Evolutionary conservation across 2,113 vertebrate genomes (phyloP).

Genomic region (Gambusia affinis): DNA sequence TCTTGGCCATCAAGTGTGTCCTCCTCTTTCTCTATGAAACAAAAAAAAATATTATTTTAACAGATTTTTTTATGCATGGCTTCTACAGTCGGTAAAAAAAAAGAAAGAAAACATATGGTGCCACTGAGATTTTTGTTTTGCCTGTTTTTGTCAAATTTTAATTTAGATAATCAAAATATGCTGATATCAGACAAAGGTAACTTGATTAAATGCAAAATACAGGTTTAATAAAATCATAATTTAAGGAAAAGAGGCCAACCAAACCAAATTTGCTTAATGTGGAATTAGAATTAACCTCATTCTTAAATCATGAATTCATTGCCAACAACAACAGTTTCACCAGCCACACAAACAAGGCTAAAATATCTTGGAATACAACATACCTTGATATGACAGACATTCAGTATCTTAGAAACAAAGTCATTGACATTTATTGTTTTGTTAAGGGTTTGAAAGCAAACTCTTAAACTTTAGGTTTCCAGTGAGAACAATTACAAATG

Average conservation of each 20-base stretch:
- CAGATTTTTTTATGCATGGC: not conserved
- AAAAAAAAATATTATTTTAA: conserved; percentile 7
- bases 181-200: not conserved
- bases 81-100: not conserved
- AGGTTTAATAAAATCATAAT: not conserved
- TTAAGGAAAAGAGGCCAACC: not conserved
- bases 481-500: too few species aligned
- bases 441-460: too few species aligned
- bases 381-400: too few species aligned
- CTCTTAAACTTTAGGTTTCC: too few species aligned
- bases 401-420: too few species aligned
- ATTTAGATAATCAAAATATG: not conserved
- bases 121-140: too few species aligned
- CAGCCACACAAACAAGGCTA: too few species aligned
- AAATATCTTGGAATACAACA: too few species aligned
- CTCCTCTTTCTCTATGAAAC: conserved; percentile 11
- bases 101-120: too few species aligned
- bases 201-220: not conserved
- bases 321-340: too few species aligned
- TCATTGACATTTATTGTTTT: too few species aligned
- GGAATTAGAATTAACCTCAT: not conserved
- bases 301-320: not conserved
- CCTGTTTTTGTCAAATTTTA: not conserved
- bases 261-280: not conserved
- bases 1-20: conserved; percentile 45